A percentile compares a stretch with the other conserved stretches of the same genome.
phyloP scores from a whole-genome alignment of 2,797 vertebrate genomes.

The Onychomys leucogaster region DNA sequence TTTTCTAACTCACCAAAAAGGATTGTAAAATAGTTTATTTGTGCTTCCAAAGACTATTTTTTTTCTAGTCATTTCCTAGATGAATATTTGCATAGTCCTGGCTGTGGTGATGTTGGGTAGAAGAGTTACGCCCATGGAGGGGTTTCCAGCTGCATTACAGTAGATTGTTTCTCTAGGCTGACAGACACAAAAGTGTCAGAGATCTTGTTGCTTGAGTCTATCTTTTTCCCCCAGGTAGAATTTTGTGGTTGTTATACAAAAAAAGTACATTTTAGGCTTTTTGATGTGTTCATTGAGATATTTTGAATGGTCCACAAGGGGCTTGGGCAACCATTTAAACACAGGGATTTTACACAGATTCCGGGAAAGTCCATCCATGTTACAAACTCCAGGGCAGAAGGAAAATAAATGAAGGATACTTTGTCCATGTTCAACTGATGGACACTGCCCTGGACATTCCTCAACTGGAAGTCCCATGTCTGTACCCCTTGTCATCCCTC shows the following conservation, averaged over 20 bases:
- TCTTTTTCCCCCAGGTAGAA: conserved; percentile 64
- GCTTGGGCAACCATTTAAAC: background rate
- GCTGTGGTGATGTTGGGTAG: background rate
- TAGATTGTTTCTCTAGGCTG: conserved; percentile 76
- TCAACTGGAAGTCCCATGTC: background rate
- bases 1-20: conserved; percentile 80
- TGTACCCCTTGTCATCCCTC: background rate
- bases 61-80: conserved; percentile 68
- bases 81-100: conserved; percentile 72
- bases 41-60: conserved; percentile 68
- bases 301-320: background rate
- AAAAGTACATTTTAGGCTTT: conserved; percentile 48
- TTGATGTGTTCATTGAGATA: conserved; percentile 68
- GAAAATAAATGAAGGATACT: background rate
- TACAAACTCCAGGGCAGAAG: background rate
- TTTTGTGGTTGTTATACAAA: conserved; percentile 46
- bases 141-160: conserved; percentile 73
- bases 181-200: background rate
- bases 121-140: conserved; percentile 72
- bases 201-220: conserved; percentile 58
- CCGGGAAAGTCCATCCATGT: background rate
- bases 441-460: background rate
- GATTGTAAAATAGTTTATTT: conserved; percentile 60
- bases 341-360: background rate
- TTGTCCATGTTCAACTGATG: background rate